Evolutionary conservation across 2,113 vertebrate genomes (phyloP).

Genomic region (Noctilio leporinus): DNA sequence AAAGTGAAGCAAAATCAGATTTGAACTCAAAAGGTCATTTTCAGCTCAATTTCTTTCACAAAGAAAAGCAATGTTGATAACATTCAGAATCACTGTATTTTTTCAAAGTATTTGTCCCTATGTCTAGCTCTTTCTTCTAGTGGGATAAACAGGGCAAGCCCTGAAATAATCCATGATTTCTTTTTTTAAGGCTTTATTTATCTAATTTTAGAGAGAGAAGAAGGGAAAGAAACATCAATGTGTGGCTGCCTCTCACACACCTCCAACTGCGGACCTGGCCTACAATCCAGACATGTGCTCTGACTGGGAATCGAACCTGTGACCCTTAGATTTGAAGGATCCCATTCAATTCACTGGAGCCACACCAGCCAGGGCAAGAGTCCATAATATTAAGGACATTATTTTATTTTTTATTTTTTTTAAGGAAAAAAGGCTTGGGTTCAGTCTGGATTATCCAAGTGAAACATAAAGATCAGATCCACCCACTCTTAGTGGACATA

Average conservation of each 20-base stretch:
- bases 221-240: too few relatives aligned
- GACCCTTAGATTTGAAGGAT: too few relatives aligned
- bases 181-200: too few relatives aligned
- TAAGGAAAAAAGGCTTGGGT: not conserved
- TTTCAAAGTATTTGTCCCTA: constrained; percentile 31
- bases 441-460: not conserved
- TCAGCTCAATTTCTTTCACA: constrained; percentile 53
- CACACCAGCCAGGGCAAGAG: too few relatives aligned
- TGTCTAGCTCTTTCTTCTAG: constrained; percentile 11
- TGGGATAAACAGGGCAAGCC: not conserved
- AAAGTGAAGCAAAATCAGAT: constrained; percentile 34
- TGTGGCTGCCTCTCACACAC: too few relatives aligned
- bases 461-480: not conserved
- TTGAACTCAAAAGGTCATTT: constrained; percentile 61
- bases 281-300: too few relatives aligned
- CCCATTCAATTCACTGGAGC: too few relatives aligned
- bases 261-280: too few relatives aligned
- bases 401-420: too few relatives aligned
- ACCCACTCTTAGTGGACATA: not conserved
- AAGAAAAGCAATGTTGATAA: constrained; percentile 37
- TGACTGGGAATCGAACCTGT: too few relatives aligned
- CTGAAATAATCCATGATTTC: not conserved
- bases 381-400: too few relatives aligned
- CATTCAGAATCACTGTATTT: constrained; percentile 39
- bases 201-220: too few relatives aligned